phyloP scores from a whole-genome alignment of 1,140 invertebrate species.

The Prorops nasuta region DNA sequence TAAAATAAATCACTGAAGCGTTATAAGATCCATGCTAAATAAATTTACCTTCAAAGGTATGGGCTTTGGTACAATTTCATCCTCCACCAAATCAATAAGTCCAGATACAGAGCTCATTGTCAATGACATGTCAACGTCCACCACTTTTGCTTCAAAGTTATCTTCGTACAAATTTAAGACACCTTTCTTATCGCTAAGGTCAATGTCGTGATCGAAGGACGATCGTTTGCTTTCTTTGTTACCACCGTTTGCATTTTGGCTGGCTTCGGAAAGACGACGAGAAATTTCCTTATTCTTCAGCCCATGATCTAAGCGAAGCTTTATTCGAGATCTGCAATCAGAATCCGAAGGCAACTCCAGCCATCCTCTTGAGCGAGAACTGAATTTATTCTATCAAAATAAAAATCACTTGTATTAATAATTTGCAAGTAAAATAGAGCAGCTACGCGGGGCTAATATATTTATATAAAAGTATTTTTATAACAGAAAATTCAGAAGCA shows the following conservation, averaged over 20 bases:
- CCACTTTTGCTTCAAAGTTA: constrained; percentile 63
- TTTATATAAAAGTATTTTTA: no score
- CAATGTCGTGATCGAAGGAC: constrained; percentile 16
- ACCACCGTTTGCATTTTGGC: constrained; percentile 17
- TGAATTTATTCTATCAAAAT: constrained; percentile 68
- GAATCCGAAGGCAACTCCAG: constrained; percentile 61
- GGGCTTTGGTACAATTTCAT: constrained; percentile 76
- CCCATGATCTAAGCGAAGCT: constrained; percentile 63
- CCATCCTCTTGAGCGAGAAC: constrained; percentile 70
- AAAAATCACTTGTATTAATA: no score
- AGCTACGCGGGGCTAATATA: no score
- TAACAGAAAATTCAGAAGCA: no score
- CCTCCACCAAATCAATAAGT: constrained; percentile 78
- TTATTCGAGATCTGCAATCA: constrained; percentile 57
- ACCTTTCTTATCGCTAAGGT: constrained; percentile 41
- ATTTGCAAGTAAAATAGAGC: no score
- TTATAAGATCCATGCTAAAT: constrained; percentile 2
- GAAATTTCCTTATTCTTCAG: constrained; percentile 54
- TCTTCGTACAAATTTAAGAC: constrained; percentile 47
- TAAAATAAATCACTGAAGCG: constrained; percentile 11
- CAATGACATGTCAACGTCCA: constrained; percentile 68
- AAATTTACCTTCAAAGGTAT: constrained; percentile 73
- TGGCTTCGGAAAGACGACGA: constrained; percentile 46
- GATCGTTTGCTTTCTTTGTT: constrained; percentile 6
- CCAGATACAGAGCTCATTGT: constrained; percentile 79